Evolutionary conservation across 2,888 invertebrate species (phyloP), one percentile per base, ranked within the genome.

Genomic region (Melanargia galathea): DNA sequence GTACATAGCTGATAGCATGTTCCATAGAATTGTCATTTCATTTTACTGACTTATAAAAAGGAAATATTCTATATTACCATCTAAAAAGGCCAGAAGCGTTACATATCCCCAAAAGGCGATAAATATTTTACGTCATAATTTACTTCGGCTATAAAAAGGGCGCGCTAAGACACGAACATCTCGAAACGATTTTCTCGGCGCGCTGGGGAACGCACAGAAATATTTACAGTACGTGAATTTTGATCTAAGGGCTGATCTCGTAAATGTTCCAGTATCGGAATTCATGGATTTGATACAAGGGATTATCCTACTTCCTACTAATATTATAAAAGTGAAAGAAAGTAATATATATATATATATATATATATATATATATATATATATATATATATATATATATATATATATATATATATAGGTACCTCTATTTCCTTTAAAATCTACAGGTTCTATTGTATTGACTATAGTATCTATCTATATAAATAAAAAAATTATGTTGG

Each of bases 101-200:
- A 84, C 82, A 84, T 77, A 86, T 83, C 78, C 82, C 82, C 76
- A 74, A 82, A 84, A 82, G 80, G 80, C 83, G 57, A 65, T 69
- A 69, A 69, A 69, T 69, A 87, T 87, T 87, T 87, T 86, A 87
- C 86, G 81, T 82, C 84, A 85, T 86, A 87, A 87, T 87, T 87
- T 84, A 86, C 81, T 82, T 73, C 74, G 70, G 81, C 84, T 78
- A 84, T 85, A 87, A 86, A 87, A 86, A 86, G 82, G 83, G 83
- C 81, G 83, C 78, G 77, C 78, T 78, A 75, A 81, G 78, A 81
- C 80, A 75, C 75, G 75, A 74, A 73, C 75, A 78, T 75, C 75
- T 78, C 73, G 78, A 75, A 80, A 86, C 83, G 80, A 82, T 85
- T 86, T 81, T 75, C 80, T 77, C 73, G 57, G 56, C 63, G 73